phyloP scores from a whole-genome alignment of 2,797 vertebrate genomes.

The Gymnocypris eckloni region DNA sequence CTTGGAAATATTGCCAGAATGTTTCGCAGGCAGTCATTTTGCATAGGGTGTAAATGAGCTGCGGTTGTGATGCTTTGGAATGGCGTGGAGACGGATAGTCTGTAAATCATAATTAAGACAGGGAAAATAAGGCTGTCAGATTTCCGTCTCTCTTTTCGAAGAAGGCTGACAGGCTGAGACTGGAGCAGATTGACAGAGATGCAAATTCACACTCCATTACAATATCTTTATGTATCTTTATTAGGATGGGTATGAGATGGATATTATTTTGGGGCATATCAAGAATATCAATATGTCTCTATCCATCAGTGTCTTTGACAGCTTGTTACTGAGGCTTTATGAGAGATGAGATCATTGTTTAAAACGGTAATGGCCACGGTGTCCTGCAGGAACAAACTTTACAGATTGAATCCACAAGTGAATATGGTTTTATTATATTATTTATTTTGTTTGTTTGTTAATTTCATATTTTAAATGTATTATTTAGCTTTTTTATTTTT shows the following conservation, averaged over 20 bases:
- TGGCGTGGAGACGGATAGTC: slow-evolving; percentile 74
- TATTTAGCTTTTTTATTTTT: not conserved
- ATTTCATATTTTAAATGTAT: not conserved
- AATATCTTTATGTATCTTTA: slow-evolving; percentile 54
- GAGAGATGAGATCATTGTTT: slow-evolving; percentile 18
- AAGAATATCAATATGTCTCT: slow-evolving; percentile 34
- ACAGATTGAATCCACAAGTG: not conserved
- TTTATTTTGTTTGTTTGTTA: not conserved
- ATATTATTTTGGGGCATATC: slow-evolving; percentile 21
- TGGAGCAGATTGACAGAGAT: slow-evolving; percentile 44
- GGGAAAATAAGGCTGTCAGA: slow-evolving; percentile 52
- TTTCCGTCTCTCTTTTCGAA: slow-evolving; percentile 24
- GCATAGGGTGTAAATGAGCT: slow-evolving; percentile 67
- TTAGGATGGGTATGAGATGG: slow-evolving; percentile 27
- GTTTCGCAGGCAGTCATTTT: slow-evolving; percentile 65
- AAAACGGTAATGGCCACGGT: not conserved
- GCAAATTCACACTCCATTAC: slow-evolving; percentile 40
- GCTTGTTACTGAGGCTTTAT: not conserved
- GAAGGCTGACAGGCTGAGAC: slow-evolving; percentile 23
- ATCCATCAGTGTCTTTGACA: slow-evolving; percentile 1
- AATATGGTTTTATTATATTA: not conserved
- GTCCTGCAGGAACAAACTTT: not conserved
- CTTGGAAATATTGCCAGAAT: slow-evolving; percentile 41
- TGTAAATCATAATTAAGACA: slow-evolving; percentile 73
- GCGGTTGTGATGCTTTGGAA: slow-evolving; percentile 66